Percentiles rank a stretch among this genome's conserved stretches.
phyloP scores from a whole-genome alignment of 2,888 invertebrate genomes.

The Hemicrepidius hirtus region DNA sequence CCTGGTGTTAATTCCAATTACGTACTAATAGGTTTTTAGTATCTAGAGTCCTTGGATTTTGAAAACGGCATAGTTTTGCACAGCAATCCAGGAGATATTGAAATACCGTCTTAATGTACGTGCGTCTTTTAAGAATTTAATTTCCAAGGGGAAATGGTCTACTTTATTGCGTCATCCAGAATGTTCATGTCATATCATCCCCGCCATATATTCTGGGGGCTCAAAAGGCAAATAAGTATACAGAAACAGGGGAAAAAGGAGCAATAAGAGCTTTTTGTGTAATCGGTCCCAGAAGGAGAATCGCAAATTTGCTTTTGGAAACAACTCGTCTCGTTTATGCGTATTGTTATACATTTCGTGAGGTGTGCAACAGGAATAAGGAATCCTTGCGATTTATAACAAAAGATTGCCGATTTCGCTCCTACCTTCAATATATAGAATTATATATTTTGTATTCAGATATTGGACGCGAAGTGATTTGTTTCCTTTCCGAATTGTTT shows the following conservation, averaged over 20 bases:
- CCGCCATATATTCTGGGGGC: background rate
- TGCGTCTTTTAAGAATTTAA: no score
- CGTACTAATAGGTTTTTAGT: no score
- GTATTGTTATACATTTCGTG: constrained; percentile 5
- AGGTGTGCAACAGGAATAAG: constrained; percentile 14
- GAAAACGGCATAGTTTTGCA: no score
- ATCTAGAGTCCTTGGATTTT: no score
- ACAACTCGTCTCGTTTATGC: constrained; percentile 10
- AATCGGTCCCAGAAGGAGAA: constrained; percentile 19
- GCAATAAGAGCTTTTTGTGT: constrained; percentile 27
- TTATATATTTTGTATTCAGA: constrained; percentile 19
- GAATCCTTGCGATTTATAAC: background rate
- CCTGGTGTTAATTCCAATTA: no score
- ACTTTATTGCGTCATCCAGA: no score
- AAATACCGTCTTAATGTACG: no score
- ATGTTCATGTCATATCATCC: background rate
- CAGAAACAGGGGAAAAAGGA: background rate
- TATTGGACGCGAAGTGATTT: constrained; percentile 13
- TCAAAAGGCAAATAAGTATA: constrained; percentile 13
- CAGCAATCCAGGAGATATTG: no score
- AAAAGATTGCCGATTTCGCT: background rate
- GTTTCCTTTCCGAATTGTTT: constrained; percentile 21
- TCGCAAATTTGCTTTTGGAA: constrained; percentile 23
- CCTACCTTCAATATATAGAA: background rate
- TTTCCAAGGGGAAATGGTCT: no score